Base-by-base conservation (phyloP, 2,797 vertebrate species). In the Miichthys miiuy region DNA sequence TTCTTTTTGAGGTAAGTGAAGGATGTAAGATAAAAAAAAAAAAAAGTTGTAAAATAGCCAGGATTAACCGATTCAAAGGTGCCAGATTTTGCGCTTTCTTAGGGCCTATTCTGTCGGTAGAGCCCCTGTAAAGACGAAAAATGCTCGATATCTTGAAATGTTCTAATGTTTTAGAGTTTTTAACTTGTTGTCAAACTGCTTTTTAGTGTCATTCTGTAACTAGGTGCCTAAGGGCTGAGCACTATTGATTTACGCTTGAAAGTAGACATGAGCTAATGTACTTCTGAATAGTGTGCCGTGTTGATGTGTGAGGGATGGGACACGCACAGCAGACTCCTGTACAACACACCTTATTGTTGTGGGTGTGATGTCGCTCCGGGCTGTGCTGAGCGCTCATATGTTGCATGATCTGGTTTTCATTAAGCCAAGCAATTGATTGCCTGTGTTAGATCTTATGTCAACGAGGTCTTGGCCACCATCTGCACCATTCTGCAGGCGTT, bases 41-140 rank as follows among this genome's bases (percentile, higher is more conserved):
- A 80, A 38, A 38, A 38, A 0, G 34, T 38, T 94, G 93, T 95
- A 91, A 92, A 78, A 91, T 93, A 95, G 93, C 90, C 91, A 87
- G 91, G 91, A 93, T 91, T 85, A 95, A 95, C 94, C 94, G 94
- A 96, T 96, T 94, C 91, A 90, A 95, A 95, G 95, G 95, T 96
- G 95, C 95, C 94, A 95, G 93, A 93, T 91, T 93, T 93, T 92
- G 89, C 71, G 89, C 80, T 93, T 91, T 89, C 84, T 9, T 48
- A 57, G 86, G 87, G 92, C 85, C 81, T 88, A 70, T 75, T 58
- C 82, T 73, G 77, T 63, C 5, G 68, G 72, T 87, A 83, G 91
- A 85, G 92, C 75, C 92, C 78, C 82, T 69, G 88, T 87, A 90
- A 90, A 93, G 90, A 85, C 75, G 79, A 86, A 82, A 88, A 86